phyloP scores from a whole-genome alignment of 1,140 invertebrate genomes.

The Grapholita molesta region DNA sequence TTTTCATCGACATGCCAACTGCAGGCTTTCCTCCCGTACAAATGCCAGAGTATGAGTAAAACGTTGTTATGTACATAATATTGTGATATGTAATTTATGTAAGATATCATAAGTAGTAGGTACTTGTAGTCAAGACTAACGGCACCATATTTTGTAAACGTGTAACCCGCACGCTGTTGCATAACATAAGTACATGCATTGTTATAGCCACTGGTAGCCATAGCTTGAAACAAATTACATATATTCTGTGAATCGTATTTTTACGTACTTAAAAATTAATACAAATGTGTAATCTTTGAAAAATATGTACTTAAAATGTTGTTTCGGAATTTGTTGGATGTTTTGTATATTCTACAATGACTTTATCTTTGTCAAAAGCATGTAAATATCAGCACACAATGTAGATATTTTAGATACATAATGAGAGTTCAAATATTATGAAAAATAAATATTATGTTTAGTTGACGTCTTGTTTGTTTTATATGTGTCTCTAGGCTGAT shows the following conservation, averaged over 20 bases:
- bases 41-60: background rate
- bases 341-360: conserved; percentile 67
- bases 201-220: background rate
- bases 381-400: conserved; percentile 69
- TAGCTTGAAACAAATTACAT: conserved; percentile 8
- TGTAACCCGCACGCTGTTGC: conserved; percentile 19
- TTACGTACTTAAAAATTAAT: conserved; percentile 15
- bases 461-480: conserved; percentile 51
- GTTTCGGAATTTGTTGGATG: conserved; percentile 52
- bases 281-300: conserved; percentile 29
- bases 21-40: background rate
- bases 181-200: conserved; percentile 27
- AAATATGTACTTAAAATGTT: conserved; percentile 44
- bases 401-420: conserved; percentile 70
- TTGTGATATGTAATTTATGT: conserved; percentile 21
- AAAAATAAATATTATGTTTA: conserved; percentile 74
- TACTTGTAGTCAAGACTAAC: conserved; percentile 25
- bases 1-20: background rate
- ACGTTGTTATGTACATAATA: conserved; percentile 16
- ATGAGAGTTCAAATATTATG: conserved; percentile 75
- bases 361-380: conserved; percentile 62
- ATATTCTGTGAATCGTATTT: conserved; percentile 19
- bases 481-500: background rate
- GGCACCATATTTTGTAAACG: conserved; percentile 33
- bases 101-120: background rate